Evolutionary conservation across 2,888 invertebrate genomes (phyloP).

Genomic region (Tetragnatha montana): DNA sequence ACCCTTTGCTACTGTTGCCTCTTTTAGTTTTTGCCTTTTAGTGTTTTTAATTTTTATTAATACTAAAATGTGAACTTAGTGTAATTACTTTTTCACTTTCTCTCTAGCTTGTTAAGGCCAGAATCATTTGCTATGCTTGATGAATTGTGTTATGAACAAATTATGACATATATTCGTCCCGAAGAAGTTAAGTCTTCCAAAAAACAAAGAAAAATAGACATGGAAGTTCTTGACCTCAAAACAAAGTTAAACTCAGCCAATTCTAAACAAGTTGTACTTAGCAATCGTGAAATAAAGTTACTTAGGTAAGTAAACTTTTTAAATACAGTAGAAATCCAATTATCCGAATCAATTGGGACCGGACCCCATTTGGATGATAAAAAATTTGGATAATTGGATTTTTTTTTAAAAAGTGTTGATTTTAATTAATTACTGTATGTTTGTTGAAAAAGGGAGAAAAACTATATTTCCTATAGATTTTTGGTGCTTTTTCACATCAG

Average conservation of each 20-base stretch:
- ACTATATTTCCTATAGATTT: too few relatives aligned
- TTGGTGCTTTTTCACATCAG: too few relatives aligned
- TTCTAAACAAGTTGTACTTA: constrained; percentile 86
- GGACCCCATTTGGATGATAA: too few relatives aligned
- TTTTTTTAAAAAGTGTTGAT: too few relatives aligned
- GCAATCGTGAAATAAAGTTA: constrained; percentile 92
- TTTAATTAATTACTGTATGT: too few relatives aligned
- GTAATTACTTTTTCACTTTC: background rate
- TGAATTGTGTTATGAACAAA: constrained; percentile 91
- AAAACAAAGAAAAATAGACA: constrained; percentile 91
- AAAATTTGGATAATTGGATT: too few relatives aligned
- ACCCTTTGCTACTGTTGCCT: background rate
- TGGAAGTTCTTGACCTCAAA: constrained; percentile 90
- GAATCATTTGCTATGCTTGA: constrained; percentile 84
- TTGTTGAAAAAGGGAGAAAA: too few relatives aligned
- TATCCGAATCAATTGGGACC: too few relatives aligned
- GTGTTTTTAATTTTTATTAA: background rate
- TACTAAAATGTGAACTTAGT: background rate
- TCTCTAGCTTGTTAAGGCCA: constrained; percentile 82
- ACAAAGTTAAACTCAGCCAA: constrained; percentile 84
- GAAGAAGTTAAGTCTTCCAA: constrained; percentile 90
- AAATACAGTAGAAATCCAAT: too few relatives aligned
- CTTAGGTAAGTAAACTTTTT: constrained; percentile 79
- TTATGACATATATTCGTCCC: constrained; percentile 88
- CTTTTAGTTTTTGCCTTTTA: background rate